Conservation (phyloP, 1,140 invertebrate species). For the Temnothorax longispinosus region DNA sequence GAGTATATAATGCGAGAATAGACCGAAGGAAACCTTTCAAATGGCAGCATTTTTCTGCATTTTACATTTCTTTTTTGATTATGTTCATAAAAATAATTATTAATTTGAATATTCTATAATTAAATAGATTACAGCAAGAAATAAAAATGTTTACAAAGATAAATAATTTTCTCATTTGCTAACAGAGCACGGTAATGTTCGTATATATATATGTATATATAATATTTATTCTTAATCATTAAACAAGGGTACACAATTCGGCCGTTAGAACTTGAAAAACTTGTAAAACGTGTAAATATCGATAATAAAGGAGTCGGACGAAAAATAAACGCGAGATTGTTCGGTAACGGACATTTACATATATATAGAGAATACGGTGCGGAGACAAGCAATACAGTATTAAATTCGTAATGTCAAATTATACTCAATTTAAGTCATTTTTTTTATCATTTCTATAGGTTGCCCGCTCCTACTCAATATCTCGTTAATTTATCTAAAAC, state of each 20-base stretch:
- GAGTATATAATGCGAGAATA: not conserved
- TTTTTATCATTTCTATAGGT: too few relatives aligned
- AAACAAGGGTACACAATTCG: not conserved
- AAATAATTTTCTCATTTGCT: not conserved
- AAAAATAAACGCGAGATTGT: not conserved
- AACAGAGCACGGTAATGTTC: not conserved
- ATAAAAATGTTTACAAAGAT: not conserved
- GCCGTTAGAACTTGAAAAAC: not conserved
- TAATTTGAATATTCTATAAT: too few relatives aligned
- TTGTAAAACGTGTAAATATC: not conserved
- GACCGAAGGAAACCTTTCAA: not conserved
- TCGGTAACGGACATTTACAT: not conserved
- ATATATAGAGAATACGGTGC: not conserved
- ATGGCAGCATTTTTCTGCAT: not conserved
- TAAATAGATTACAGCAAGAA: too few relatives aligned
- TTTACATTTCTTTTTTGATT: not conserved
- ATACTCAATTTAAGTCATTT: too few relatives aligned
- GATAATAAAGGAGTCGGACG: not conserved
- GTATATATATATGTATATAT: too few relatives aligned
- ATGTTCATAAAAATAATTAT: not conserved
- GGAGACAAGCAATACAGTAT: not conserved
- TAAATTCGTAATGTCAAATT: too few relatives aligned
- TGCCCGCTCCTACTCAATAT: too few relatives aligned
- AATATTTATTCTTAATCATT: not conserved
- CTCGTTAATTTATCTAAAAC: too few relatives aligned